Conservation (phyloP, 2,888 invertebrate species). For the Oligia strigilis region DNA sequence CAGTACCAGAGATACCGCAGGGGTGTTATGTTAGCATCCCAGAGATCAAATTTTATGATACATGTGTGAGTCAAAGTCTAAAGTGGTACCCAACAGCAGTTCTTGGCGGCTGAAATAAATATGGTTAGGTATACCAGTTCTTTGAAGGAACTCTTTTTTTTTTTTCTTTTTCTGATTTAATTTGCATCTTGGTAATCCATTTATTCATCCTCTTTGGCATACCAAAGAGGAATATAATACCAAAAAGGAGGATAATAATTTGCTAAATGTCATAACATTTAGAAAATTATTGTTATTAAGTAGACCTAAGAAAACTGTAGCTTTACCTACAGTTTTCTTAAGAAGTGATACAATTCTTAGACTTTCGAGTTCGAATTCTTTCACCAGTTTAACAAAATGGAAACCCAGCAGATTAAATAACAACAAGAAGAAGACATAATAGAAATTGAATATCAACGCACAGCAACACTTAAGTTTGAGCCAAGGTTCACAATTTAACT, state of each 20-base stretch:
- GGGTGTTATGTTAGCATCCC: not conserved
- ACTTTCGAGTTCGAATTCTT: constrained; percentile 3
- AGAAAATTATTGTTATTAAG: not conserved
- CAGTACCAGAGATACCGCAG: constrained; percentile 1
- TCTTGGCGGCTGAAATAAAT: not conserved
- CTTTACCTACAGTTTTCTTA: not conserved
- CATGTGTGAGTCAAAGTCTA: not conserved
- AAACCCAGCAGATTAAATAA: not conserved
- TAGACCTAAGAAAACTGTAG: not conserved
- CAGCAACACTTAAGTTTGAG: constrained; percentile 7
- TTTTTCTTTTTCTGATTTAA: not conserved
- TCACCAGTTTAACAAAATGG: not conserved
- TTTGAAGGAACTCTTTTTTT: not conserved
- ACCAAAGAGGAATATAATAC: no score
- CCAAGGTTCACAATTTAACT: constrained; percentile 3
- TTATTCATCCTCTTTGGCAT: not conserved
- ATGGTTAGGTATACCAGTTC: not conserved
- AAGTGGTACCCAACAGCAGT: not conserved
- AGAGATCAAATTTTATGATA: not conserved
- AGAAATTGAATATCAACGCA: not conserved
- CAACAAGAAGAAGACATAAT: not conserved
- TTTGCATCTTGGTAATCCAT: not conserved
- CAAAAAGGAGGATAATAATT: no score
- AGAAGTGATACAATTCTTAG: not conserved
- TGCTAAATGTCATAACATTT: not conserved